Percentiles rank a stretch among this genome's conserved stretches.
phyloP scores from a whole-genome alignment of 2,797 vertebrate genomes.

The Hylomyscus alleni region DNA sequence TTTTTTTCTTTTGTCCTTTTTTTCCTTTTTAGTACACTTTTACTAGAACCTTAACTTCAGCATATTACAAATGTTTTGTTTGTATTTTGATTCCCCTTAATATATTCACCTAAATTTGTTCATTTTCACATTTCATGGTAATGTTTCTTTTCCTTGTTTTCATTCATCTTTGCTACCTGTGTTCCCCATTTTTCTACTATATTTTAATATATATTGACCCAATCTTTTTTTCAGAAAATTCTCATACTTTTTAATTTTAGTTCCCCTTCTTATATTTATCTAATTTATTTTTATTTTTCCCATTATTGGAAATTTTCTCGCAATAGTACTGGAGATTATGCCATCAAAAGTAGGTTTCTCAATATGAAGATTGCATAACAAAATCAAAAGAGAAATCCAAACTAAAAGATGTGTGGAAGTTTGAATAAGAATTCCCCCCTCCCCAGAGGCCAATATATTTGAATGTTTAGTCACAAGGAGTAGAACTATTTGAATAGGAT shows the following conservation, averaged over 20 bases:
- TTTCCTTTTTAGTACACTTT: not conserved
- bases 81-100: not conserved
- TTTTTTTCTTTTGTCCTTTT: not conserved
- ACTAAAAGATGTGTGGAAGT: not conserved
- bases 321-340: not conserved
- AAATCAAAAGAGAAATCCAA: not conserved
- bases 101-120: not conserved
- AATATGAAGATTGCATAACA: not conserved
- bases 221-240: not conserved
- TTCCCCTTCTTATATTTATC: not conserved
- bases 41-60: not conserved
- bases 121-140: not conserved
- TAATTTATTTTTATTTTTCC: not conserved
- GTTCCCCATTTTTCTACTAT: not conserved
- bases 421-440: not conserved
- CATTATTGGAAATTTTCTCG: not conserved
- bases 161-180: not conserved
- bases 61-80: not conserved
- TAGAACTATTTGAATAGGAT: not conserved
- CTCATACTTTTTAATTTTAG: not conserved
- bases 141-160: not conserved
- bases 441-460: not conserved
- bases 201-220: not conserved
- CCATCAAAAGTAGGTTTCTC: not conserved
- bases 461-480: not conserved